Evolutionary conservation across 2,888 invertebrate species (phyloP).

Genomic region (Pilophorus perplexus): DNA sequence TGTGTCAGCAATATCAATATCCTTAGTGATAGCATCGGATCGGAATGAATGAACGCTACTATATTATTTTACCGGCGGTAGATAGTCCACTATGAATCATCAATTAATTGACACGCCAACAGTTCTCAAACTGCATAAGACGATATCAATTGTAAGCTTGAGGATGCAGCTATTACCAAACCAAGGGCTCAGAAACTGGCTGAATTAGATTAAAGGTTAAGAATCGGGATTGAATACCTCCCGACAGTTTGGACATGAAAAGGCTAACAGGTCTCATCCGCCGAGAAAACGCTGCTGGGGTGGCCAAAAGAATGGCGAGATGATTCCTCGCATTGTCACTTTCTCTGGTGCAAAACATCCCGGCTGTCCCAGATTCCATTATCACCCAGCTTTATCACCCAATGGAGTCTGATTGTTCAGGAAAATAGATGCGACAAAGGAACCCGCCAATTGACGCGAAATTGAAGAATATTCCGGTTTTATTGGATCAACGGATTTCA

Average conservation of each 20-base stretch:
- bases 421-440: background rate
- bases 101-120: no score
- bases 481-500: no score
- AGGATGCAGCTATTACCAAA: slow-evolving; percentile 7
- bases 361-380: no score
- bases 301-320: background rate
- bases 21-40: no score
- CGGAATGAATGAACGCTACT: no score
- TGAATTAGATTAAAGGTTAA: slow-evolving; percentile 22
- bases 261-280: slow-evolving; percentile 26
- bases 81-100: no score
- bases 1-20: no score
- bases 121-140: no score
- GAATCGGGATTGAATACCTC: slow-evolving; percentile 22
- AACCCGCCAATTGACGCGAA: background rate
- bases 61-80: no score
- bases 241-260: slow-evolving; percentile 1
- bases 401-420: background rate
- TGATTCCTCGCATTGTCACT: background rate
- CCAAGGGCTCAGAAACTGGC: slow-evolving; percentile 15
- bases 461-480: background rate
- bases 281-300: background rate
- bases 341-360: background rate
- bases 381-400: background rate
- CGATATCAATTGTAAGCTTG: slow-evolving; percentile 7